These are phyloP conservation scores for Poecilia velifera DNA, from an alignment of 2,797 vertebrate genomes.

Conservation along the genomic window DNA sequence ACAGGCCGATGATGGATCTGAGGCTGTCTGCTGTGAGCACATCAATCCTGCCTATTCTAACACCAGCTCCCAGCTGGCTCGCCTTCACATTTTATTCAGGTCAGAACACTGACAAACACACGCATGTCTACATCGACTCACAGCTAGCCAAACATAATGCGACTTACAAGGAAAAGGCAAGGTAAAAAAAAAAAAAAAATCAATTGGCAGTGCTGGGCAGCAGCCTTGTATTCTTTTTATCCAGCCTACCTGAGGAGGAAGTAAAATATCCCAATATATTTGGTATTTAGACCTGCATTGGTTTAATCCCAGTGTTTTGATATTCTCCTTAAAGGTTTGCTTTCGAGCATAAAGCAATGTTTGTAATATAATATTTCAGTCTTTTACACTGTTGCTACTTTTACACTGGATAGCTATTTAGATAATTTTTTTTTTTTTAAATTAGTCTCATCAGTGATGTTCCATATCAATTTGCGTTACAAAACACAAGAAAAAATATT, in stretches of 20 bases:
- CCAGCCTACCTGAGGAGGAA: neutral
- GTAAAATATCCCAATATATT: neutral
- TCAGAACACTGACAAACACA: conserved; percentile 57
- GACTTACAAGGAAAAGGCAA: conserved; percentile 27
- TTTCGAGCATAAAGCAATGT: neutral
- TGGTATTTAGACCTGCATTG: neutral
- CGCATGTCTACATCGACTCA: conserved; percentile 45
- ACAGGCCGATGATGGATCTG: conserved; percentile 66
- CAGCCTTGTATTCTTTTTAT: neutral
- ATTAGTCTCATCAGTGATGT: neutral
- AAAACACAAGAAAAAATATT: neutral
- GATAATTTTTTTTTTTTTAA: no score
- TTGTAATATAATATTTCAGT: neutral
- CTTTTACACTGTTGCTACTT: neutral
- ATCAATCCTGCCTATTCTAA: conserved; percentile 74
- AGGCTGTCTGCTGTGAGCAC: conserved; percentile 68
- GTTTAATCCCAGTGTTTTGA: neutral
- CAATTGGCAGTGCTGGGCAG: neutral
- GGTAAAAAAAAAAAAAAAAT: neutral
- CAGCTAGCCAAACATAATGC: conserved; percentile 27
- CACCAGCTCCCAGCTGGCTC: conserved; percentile 73
- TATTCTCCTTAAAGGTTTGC: neutral
- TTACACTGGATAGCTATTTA: neutral
- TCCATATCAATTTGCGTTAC: neutral
- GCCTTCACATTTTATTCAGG: conserved; percentile 69